Conservation (phyloP, 2,888 invertebrate species). For the Stegophylla sp. region DNA sequence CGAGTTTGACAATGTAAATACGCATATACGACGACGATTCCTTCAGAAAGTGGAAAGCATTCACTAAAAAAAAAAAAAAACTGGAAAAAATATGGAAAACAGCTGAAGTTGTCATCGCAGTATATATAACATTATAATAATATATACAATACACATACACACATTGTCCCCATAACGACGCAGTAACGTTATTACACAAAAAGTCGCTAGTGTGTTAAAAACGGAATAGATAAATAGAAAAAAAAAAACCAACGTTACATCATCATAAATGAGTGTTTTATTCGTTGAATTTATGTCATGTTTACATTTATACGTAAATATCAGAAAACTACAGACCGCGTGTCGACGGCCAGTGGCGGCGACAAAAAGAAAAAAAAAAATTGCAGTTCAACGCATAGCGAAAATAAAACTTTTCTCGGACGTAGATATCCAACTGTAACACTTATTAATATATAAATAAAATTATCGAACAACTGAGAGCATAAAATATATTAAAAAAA, state of each 20-base stretch:
- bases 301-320: conserved; percentile 25
- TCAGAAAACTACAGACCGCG: background rate
- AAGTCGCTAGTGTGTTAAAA: background rate
- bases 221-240: conserved; percentile 1
- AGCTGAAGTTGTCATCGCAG: background rate
- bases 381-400: background rate
- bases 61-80: background rate
- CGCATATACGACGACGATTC: background rate
- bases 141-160: background rate
- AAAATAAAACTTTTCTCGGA: background rate
- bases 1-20: background rate
- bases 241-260: conserved; percentile 4
- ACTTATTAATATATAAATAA: too few relatives aligned
- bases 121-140: background rate
- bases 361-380: background rate
- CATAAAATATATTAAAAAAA: too few relatives aligned
- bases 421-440: background rate
- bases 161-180: too few relatives aligned
- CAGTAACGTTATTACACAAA: background rate
- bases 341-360: background rate
- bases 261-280: background rate
- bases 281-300: background rate
- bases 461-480: too few relatives aligned
- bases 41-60: background rate
- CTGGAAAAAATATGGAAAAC: background rate